These are phyloP conservation scores for Ptyas mucosa DNA, from an alignment of 2,113 vertebrate genomes.

Conservation along the genomic window DNA sequence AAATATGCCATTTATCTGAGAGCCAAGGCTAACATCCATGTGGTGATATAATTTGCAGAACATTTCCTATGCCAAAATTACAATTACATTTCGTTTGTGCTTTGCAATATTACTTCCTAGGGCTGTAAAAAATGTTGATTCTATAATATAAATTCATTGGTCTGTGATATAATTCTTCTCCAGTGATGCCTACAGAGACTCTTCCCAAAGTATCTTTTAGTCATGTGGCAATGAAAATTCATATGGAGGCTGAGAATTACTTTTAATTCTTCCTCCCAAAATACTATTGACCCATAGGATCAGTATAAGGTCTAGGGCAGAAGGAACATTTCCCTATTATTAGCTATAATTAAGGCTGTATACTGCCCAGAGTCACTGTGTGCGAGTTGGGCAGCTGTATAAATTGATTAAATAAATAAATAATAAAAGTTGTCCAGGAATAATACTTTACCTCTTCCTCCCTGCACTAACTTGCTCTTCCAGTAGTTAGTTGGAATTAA, in stretches of 20 bases:
- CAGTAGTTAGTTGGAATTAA: background rate
- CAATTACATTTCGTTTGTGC: background rate
- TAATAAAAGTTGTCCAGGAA: background rate
- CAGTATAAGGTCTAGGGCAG: background rate
- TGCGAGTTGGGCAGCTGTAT: background rate
- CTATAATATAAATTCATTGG: background rate
- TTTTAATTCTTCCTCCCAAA: background rate
- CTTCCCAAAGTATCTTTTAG: background rate
- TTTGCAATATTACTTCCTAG: background rate
- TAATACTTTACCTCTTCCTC: background rate
- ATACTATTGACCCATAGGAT: background rate
- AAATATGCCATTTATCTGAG: background rate
- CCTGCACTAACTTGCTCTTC: background rate
- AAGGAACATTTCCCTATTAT: background rate
- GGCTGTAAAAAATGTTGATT: background rate
- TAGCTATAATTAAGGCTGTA: background rate
- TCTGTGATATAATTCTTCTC: background rate
- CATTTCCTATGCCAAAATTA: background rate
- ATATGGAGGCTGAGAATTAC: background rate
- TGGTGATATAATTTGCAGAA: background rate
- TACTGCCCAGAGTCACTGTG: background rate
- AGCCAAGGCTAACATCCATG: background rate
- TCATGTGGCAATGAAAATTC: background rate
- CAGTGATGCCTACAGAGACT: background rate
- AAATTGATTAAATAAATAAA: background rate